A percentile compares a stretch with the other conserved stretches of the same genome.
phyloP scores from a whole-genome alignment of 2,888 invertebrate genomes.

The Cheilosia vulpina region DNA sequence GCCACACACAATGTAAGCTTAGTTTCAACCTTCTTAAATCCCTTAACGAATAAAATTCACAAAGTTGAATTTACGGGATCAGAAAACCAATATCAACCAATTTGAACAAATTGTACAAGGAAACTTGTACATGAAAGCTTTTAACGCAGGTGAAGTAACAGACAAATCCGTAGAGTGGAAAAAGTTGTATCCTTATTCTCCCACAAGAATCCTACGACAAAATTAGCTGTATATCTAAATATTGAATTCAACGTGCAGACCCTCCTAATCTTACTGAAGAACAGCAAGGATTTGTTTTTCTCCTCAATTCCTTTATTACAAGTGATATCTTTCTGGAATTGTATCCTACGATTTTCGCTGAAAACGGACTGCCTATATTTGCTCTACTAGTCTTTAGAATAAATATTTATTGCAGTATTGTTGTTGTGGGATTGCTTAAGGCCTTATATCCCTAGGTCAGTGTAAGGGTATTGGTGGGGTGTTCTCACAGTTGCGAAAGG shows the following conservation, averaged over 20 bases:
- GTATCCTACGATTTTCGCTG: constrained; percentile 10
- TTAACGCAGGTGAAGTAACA: constrained; percentile 25
- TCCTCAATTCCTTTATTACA: not conserved
- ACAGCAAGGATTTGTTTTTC: constrained; percentile 33
- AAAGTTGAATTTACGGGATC: constrained; percentile 2
- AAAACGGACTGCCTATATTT: not conserved
- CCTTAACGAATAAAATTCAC: not conserved
- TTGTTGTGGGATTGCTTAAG: constrained; percentile 12
- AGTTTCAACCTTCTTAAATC: not conserved
- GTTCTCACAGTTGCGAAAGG: not conserved
- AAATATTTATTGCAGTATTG: constrained; percentile 44
- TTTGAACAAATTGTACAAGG: constrained; percentile 40
- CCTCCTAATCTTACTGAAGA: constrained; percentile 42
- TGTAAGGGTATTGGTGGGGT: constrained; percentile 3
- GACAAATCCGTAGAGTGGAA: constrained; percentile 15
- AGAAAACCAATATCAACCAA: constrained; percentile 49
- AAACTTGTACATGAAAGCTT: constrained; percentile 1
- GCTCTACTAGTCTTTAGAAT: constrained; percentile 23
- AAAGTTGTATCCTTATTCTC: constrained; percentile 17
- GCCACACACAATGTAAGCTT: no score
- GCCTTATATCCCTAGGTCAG: constrained; percentile 18
- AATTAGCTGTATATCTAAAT: constrained; percentile 35
- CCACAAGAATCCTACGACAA: constrained; percentile 10
- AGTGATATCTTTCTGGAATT: constrained; percentile 21
- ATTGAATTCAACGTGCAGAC: constrained; percentile 16